Evolutionary conservation across 2,888 invertebrate genomes (phyloP).

Genomic region (Heliconius ismenius): DNA sequence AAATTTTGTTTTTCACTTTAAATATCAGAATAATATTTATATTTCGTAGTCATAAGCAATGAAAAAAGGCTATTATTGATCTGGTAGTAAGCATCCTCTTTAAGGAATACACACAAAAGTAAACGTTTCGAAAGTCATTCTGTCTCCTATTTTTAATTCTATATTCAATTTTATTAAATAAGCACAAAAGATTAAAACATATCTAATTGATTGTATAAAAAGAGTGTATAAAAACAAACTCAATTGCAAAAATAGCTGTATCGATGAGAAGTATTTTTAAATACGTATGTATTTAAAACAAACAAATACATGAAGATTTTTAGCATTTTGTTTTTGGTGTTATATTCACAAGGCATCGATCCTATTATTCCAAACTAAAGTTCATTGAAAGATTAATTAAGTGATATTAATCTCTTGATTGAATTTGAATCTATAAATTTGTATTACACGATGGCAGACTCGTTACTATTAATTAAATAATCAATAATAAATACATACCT

Average conservation of each 20-base stretch:
- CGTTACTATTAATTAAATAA: slow-evolving; percentile 31
- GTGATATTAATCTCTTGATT: slow-evolving; percentile 35
- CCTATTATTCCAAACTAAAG: slow-evolving; percentile 29
- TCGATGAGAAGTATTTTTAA: too few relatives aligned
- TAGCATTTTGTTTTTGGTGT: neutral
- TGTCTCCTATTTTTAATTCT: too few relatives aligned
- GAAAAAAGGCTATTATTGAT: neutral
- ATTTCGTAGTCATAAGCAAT: neutral
- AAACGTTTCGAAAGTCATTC: too few relatives aligned
- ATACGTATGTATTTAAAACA: too few relatives aligned
- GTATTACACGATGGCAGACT: slow-evolving; percentile 24
- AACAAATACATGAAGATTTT: neutral
- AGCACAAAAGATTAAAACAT: neutral
- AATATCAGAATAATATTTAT: neutral
- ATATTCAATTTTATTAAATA: neutral
- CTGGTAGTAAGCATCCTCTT: neutral
- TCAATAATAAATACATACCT: slow-evolving; percentile 20
- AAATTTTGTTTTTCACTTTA: neutral
- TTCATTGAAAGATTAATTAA: slow-evolving; percentile 37
- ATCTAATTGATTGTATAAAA: neutral
- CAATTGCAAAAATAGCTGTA: too few relatives aligned
- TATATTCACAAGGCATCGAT: too few relatives aligned
- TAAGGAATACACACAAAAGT: too few relatives aligned
- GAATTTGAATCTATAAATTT: slow-evolving; percentile 30
- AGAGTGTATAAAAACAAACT: too few relatives aligned